Percentiles rank a stretch among this genome's conserved stretches.
Conservation (phyloP, 2,797 vertebrate genomes). For the Tapirus indicus region DNA sequence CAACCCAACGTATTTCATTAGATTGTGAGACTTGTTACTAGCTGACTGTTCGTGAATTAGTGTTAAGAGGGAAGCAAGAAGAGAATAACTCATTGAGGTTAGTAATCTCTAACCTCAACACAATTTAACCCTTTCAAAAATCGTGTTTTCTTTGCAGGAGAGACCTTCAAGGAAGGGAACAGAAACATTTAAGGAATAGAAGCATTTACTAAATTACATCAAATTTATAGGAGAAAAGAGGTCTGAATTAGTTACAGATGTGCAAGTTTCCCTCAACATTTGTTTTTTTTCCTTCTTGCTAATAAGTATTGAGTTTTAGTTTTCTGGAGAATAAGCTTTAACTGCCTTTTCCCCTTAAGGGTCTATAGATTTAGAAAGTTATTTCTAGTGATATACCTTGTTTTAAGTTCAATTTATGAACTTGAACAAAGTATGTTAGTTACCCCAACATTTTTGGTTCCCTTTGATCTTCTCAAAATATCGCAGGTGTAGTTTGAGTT, state of each 20-base stretch:
- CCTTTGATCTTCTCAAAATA: neutral
- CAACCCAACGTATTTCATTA: neutral
- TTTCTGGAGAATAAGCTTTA: conserved; percentile 53
- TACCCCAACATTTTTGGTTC: neutral
- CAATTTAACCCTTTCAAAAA: neutral
- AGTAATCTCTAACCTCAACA: neutral
- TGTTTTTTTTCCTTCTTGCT: conserved; percentile 29
- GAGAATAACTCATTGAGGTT: neutral
- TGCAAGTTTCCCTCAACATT: neutral
- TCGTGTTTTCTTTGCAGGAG: neutral
- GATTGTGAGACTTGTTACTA: conserved; percentile 1
- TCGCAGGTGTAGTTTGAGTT: neutral
- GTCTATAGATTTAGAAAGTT: neutral
- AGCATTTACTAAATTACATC: neutral
- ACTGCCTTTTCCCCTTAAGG: neutral
- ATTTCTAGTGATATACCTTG: neutral
- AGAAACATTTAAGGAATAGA: neutral
- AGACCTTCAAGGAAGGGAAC: neutral
- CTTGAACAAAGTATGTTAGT: conserved; percentile 16
- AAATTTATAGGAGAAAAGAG: conserved; percentile 1
- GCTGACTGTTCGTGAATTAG: neutral
- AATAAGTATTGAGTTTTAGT: neutral
- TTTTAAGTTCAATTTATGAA: neutral
- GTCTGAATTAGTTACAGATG: neutral
- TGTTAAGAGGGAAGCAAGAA: neutral